Evolutionary conservation across 1,140 invertebrate genomes (phyloP).

Genomic region (Eriosoma lanigerum): DNA sequence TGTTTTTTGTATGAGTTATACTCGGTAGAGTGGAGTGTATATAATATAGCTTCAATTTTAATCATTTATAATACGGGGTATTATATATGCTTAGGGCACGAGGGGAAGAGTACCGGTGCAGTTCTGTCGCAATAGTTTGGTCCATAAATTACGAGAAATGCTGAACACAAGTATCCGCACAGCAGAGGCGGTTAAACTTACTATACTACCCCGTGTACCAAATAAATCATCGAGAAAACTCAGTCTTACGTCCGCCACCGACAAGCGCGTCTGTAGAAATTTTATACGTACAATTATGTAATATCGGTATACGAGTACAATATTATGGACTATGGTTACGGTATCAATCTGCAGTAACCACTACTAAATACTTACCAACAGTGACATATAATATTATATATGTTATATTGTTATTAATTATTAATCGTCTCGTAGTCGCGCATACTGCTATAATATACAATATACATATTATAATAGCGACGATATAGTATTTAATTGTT

Average conservation of each 20-base stretch:
- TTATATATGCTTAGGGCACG: not conserved
- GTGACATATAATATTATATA: too few species aligned
- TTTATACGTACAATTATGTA: not conserved
- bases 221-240: constrained; percentile 13
- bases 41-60: too few species aligned
- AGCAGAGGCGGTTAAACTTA: not conserved
- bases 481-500: not conserved
- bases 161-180: not conserved
- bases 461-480: not conserved
- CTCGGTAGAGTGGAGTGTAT: too few species aligned
- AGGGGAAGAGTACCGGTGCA: not conserved
- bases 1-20: too few species aligned
- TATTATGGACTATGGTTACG: too few species aligned
- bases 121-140: not conserved
- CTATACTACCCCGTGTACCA: not conserved
- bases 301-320: too few species aligned
- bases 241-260: not conserved
- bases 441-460: not conserved
- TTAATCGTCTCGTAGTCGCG: not conserved
- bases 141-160: constrained; percentile 18
- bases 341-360: too few species aligned
- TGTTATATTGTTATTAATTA: constrained; percentile 1
- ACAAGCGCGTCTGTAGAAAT: not conserved
- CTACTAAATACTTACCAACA: too few species aligned
- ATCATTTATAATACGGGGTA: too few species aligned